Percentiles rank a stretch among this genome's conserved stretches.
phyloP scores from a whole-genome alignment of 2,797 vertebrate species.

The Oreochromis mossambicus region DNA sequence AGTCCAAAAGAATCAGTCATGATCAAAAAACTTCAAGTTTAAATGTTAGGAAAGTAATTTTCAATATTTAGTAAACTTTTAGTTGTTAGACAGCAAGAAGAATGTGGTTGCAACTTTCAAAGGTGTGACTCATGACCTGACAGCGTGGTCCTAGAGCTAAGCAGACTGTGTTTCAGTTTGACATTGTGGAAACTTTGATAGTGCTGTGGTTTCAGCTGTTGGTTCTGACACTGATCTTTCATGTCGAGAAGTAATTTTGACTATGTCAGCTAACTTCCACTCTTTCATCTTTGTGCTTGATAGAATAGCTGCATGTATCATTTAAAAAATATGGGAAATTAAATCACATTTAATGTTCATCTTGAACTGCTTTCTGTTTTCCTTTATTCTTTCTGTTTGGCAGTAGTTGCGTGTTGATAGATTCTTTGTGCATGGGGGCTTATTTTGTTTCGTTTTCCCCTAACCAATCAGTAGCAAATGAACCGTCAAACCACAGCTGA shows the following conservation, averaged over 20 bases:
- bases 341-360: background rate
- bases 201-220: background rate
- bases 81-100: background rate
- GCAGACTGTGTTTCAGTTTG: background rate
- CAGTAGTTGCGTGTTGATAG: rapidly evolving
- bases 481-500: background rate
- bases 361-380: background rate
- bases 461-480: background rate
- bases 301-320: background rate
- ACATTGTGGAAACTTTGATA: background rate
- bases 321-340: background rate
- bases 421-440: background rate
- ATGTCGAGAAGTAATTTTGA: background rate
- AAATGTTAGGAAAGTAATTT: background rate
- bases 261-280: background rate
- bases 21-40: background rate
- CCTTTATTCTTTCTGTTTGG: background rate
- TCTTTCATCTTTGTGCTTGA: background rate
- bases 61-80: background rate
- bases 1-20: background rate
- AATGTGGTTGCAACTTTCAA: background rate
- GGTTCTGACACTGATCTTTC: background rate
- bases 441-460: background rate
- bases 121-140: background rate
- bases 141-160: background rate